A percentile compares a stretch with the other conserved stretches of the same genome.
Conservation (phyloP, 2,888 invertebrate species). For the Deilephila porcellus region DNA sequence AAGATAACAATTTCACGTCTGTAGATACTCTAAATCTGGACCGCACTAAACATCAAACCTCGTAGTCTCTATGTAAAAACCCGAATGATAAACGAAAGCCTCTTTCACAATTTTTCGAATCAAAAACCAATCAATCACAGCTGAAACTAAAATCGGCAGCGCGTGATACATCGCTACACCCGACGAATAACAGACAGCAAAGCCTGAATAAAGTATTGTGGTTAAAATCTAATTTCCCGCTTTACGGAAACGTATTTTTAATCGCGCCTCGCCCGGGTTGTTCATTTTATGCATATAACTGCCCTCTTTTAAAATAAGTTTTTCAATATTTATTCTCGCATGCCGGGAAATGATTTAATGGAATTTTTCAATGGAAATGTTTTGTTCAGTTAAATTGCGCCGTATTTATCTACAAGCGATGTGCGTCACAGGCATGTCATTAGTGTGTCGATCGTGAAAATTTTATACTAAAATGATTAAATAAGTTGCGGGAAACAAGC, state of each 20-base stretch:
- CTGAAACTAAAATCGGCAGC: background rate
- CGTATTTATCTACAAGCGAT: background rate
- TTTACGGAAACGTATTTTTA: slow-evolving; percentile 13
- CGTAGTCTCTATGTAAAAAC: too few relatives aligned
- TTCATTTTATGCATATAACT: slow-evolving; percentile 1
- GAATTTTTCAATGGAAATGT: slow-evolving; percentile 18
- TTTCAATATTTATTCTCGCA: slow-evolving; percentile 20
- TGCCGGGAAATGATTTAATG: slow-evolving; percentile 2
- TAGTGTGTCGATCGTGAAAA: slow-evolving; percentile 11
- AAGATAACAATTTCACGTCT: too few relatives aligned
- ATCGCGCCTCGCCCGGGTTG: background rate
- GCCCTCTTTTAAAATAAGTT: slow-evolving; percentile 1
- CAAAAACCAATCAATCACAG: slow-evolving; percentile 13
- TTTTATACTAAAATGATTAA: slow-evolving; percentile 12
- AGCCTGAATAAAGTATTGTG: slow-evolving; percentile 1
- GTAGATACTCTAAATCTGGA: too few relatives aligned
- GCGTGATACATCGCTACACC: background rate
- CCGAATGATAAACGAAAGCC: background rate
- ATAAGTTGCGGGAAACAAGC: background rate
- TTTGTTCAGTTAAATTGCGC: slow-evolving; percentile 11
- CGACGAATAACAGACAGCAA: background rate
- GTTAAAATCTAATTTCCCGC: slow-evolving; percentile 15
- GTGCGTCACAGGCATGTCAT: background rate
- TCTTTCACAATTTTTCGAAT: background rate
- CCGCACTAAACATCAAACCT: too few relatives aligned